A percentile compares a stretch with the other conserved stretches of the same genome.
phyloP scores from a whole-genome alignment of 2,797 vertebrate genomes.

The Hirundo rustica region DNA sequence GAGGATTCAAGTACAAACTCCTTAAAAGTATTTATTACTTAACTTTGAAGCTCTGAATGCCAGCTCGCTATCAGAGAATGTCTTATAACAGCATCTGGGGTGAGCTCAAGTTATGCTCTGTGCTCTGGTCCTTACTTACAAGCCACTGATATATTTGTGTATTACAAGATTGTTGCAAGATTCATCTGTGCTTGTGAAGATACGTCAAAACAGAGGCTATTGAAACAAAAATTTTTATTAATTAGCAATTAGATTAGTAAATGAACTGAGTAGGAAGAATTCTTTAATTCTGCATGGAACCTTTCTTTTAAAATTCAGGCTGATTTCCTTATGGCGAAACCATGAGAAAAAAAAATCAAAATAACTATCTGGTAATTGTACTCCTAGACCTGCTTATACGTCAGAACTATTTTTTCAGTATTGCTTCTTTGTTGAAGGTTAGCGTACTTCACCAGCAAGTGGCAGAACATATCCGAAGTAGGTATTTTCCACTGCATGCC shows the following conservation, averaged over 20 bases:
- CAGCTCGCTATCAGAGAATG: neutral
- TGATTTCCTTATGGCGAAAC: neutral
- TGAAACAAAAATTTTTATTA: neutral
- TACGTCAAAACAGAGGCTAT: neutral
- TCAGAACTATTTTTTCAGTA: slow-evolving; percentile 19
- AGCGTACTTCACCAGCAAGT: neutral
- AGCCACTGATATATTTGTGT: neutral
- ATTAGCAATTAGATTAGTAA: slow-evolving; percentile 11
- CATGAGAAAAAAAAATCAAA: neutral
- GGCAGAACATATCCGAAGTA: slow-evolving; percentile 40
- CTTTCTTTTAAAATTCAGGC: neutral
- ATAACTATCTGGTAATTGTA: neutral
- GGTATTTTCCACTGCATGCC: slow-evolving; percentile 50
- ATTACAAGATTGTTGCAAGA: neutral
- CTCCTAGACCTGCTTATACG: neutral
- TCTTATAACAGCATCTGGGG: neutral
- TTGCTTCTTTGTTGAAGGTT: neutral
- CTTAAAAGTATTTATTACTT: neutral
- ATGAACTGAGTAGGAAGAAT: neutral
- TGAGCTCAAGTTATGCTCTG: neutral
- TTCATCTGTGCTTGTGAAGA: neutral
- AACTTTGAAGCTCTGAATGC: neutral
- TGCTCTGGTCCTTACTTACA: neutral
- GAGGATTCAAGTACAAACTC: neutral
- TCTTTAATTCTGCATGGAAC: neutral